Evolutionary conservation across 2,888 invertebrate genomes (phyloP).

Genomic region (Parasteatoda lunata): DNA sequence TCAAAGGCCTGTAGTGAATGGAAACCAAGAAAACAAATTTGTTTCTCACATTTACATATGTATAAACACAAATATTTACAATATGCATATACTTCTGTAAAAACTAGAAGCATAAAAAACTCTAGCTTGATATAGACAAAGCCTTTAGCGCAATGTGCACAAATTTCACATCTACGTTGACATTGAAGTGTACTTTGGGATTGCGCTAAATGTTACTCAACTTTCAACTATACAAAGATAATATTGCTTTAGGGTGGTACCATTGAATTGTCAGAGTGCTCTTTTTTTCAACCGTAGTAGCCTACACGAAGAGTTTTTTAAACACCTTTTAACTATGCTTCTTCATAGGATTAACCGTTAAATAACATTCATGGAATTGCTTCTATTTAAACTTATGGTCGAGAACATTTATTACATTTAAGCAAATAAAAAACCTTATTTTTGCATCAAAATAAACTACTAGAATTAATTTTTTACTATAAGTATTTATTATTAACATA

Average conservation of each 20-base stretch:
- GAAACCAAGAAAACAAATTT: slow-evolving; percentile 57
- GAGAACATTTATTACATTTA: too few species aligned
- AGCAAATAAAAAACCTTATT: too few species aligned
- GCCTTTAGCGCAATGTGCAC: slow-evolving; percentile 68
- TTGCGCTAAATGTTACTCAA: slow-evolving; percentile 65
- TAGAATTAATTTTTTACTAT: too few species aligned
- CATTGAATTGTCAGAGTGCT: slow-evolving; percentile 54
- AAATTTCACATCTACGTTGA: slow-evolving; percentile 67
- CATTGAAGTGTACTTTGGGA: slow-evolving; percentile 64
- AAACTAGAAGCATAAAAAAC: slow-evolving; percentile 68
- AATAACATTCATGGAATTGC: background rate
- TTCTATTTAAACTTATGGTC: too few species aligned
- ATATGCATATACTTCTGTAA: slow-evolving; percentile 67
- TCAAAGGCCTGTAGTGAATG: slow-evolving; percentile 67
- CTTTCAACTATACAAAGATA: slow-evolving; percentile 67
- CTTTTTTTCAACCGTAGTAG: slow-evolving; percentile 51
- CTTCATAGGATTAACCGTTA: slow-evolving; percentile 15
- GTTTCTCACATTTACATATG: slow-evolving; percentile 64
- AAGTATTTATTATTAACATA: too few species aligned
- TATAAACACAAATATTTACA: slow-evolving; percentile 69
- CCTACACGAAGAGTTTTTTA: slow-evolving; percentile 56
- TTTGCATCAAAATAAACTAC: too few species aligned
- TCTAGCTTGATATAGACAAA: slow-evolving; percentile 67
- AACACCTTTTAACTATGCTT: slow-evolving; percentile 55
- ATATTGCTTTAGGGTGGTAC: slow-evolving; percentile 65